A percentile compares a stretch with the other conserved stretches of the same genome.
Evolutionary conservation across 35 echinoderm and acorn worm species (phyloP).

Genomic region (Stichopus chloronotus): DNA sequence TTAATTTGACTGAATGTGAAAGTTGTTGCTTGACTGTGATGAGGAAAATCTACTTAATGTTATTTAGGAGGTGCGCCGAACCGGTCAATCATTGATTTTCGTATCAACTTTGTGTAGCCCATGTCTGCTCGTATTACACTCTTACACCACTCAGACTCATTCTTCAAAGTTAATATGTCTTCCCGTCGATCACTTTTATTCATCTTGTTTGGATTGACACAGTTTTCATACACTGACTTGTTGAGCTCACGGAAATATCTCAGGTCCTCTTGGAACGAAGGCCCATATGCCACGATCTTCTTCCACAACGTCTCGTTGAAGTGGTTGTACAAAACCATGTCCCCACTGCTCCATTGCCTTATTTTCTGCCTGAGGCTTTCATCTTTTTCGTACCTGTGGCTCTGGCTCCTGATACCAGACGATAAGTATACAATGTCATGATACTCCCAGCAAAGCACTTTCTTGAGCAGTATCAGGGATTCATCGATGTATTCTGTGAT

Average conservation of each 20-base stretch:
- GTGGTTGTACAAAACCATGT: slow-evolving; percentile 53
- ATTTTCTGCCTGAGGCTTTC: slow-evolving; percentile 21
- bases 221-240: not conserved
- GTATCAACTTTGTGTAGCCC: not conserved
- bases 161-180: not conserved
- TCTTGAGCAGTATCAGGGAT: slow-evolving; percentile 69
- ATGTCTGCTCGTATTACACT: not conserved
- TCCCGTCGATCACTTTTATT: not conserved
- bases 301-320: slow-evolving; percentile 72
- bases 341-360: slow-evolving; percentile 59
- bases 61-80: not conserved
- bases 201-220: slow-evolving; percentile 6
- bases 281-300: slow-evolving; percentile 53
- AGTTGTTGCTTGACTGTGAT: too few relatives aligned
- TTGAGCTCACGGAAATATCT: not conserved
- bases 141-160: slow-evolving; percentile 5
- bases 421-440: slow-evolving; percentile 73
- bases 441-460: slow-evolving; percentile 69
- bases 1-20: too few relatives aligned
- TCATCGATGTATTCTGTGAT: slow-evolving; percentile 81
- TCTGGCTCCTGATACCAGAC: slow-evolving; percentile 46
- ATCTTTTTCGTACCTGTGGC: slow-evolving; percentile 35
- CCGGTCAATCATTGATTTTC: not conserved
- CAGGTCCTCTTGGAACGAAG: not conserved
- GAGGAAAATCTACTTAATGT: too few relatives aligned